Evolutionary conservation across 2,888 invertebrate species (phyloP).

Genomic region (Caenorhabditis plicata): DNA sequence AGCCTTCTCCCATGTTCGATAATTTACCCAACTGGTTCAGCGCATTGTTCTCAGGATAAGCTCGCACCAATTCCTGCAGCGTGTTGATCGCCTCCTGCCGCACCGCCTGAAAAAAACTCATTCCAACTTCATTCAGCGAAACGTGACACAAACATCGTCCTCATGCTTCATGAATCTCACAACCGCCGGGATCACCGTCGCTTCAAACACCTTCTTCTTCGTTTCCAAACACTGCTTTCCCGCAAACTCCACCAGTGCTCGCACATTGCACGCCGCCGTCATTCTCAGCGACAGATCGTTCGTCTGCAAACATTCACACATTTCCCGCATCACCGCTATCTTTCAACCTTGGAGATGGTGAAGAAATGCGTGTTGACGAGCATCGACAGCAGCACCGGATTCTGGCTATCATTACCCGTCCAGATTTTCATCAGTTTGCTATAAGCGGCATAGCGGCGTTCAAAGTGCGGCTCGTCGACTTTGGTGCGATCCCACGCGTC

Average conservation of each 20-base stretch:
- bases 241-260: slow-evolving; percentile 25
- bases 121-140: not conserved
- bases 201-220: slow-evolving; percentile 11
- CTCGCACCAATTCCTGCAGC: slow-evolving; percentile 61
- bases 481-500: slow-evolving; percentile 85
- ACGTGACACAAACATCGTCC: slow-evolving; percentile 12
- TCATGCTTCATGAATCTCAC: slow-evolving; percentile 24
- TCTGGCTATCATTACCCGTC: slow-evolving; percentile 11
- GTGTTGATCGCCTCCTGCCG: slow-evolving; percentile 74
- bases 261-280: slow-evolving; percentile 37
- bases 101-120: slow-evolving; percentile 69
- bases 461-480: slow-evolving; percentile 92
- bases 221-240: slow-evolving; percentile 16
- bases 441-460: slow-evolving; percentile 79
- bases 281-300: slow-evolving; percentile 49
- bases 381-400: slow-evolving; percentile 21
- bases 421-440: slow-evolving; percentile 70
- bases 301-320: slow-evolving; percentile 23
- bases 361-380: slow-evolving; percentile 31
- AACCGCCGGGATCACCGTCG: slow-evolving; percentile 14
- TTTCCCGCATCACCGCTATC: not conserved
- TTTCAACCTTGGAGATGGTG: slow-evolving; percentile 19
- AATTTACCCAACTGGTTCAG: too few relatives aligned
- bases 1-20: slow-evolving; percentile 65
- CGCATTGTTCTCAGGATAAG: too few relatives aligned